These are phyloP conservation scores for Cherax destructor DNA, from an alignment of 1,140 invertebrate genomes.

Conservation along the genomic window DNA sequence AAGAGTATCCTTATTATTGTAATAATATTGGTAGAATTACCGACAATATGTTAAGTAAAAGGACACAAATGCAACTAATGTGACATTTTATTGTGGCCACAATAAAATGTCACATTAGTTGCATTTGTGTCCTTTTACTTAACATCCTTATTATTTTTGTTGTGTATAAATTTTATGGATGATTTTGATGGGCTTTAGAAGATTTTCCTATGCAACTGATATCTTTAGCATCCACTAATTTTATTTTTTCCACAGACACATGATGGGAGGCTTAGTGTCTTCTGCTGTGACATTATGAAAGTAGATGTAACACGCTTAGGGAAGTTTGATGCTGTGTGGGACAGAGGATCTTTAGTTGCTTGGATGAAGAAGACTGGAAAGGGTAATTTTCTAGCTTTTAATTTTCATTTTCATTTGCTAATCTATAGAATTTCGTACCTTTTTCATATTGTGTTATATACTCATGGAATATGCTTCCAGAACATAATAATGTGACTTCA, in stretches of 20 bases:
- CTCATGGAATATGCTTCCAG: too few species aligned
- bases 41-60: too few species aligned
- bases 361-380: slow-evolving; percentile 58
- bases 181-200: not conserved
- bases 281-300: slow-evolving; percentile 52
- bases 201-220: not conserved
- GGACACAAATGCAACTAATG: too few species aligned
- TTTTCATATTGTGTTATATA: too few species aligned
- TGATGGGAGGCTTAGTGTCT: slow-evolving; percentile 30
- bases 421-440: not conserved
- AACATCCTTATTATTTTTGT: not conserved
- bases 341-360: slow-evolving; percentile 59
- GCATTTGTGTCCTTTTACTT: too few species aligned
- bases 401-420: not conserved
- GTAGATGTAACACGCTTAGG: slow-evolving; percentile 35
- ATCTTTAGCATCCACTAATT: not conserved
- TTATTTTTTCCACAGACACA: slow-evolving; percentile 24
- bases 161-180: not conserved
- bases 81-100: too few species aligned
- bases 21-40: too few species aligned
- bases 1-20: not conserved
- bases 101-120: too few species aligned
- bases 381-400: slow-evolving; percentile 1
- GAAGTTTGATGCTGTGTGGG: slow-evolving; percentile 61
- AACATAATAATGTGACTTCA: too few species aligned